Percentiles rank a stretch among this genome's conserved stretches.
These are phyloP conservation scores for Gopherus evgoodei DNA, from an alignment of 2,113 vertebrate species.

Conservation along the genomic window DNA sequence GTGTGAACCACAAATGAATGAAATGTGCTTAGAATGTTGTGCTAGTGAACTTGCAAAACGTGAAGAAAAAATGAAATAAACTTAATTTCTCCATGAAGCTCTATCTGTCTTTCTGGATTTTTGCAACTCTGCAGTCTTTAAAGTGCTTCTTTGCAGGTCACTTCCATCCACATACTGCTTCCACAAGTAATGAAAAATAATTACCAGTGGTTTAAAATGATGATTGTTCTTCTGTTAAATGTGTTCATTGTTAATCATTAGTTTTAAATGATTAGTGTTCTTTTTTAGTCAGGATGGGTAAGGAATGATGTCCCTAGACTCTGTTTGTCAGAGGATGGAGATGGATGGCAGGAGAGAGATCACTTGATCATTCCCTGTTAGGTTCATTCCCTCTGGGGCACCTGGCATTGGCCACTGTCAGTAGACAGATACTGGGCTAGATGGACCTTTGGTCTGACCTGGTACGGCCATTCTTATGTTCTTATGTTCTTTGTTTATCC, in stretches of 20 bases:
- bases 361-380: no score
- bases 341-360: no score
- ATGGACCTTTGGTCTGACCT: no score
- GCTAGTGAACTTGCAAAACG: constrained; percentile 10
- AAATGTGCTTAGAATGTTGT: not conserved
- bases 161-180: not conserved
- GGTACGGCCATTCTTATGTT: no score
- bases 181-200: constrained; percentile 38
- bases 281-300: no score
- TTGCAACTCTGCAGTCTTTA: constrained; percentile 21
- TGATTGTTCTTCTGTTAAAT: not conserved
- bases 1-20: not conserved
- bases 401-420: no score
- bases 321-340: no score
- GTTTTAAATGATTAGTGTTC: not conserved
- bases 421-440: no score
- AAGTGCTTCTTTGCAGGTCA: constrained; percentile 4
- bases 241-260: constrained; percentile 13
- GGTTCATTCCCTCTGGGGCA: no score
- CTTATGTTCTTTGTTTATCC: not conserved
- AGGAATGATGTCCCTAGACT: no score
- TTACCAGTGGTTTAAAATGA: constrained; percentile 2
- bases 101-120: not conserved
- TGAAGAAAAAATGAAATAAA: not conserved
- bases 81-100: not conserved